Percentiles rank a stretch among this genome's conserved stretches.
Conservation (phyloP, 2,888 invertebrate genomes). For the Ectemnius continuus region DNA sequence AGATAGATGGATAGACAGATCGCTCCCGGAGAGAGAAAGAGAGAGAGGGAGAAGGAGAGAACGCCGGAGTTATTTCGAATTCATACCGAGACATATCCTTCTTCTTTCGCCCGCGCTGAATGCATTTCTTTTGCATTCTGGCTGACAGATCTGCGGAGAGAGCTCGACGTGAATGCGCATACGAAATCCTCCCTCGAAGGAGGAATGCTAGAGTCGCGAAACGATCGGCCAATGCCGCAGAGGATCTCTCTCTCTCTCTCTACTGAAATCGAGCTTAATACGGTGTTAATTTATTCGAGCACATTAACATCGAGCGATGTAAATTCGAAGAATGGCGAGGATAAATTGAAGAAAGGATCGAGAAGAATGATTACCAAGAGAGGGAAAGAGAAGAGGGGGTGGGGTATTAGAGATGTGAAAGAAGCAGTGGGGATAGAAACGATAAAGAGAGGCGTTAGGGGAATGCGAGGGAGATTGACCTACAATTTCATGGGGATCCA, state of each 20-base stretch:
- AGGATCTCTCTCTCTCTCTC: too few species aligned
- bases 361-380: neutral
- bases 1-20: neutral
- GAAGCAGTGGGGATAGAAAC: neutral
- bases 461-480: conserved; percentile 45
- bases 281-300: neutral
- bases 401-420: too few species aligned
- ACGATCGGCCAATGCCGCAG: too few species aligned
- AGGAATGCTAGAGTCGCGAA: neutral
- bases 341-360: neutral
- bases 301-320: neutral
- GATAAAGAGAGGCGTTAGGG: conserved; percentile 9
- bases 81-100: conserved; percentile 14
- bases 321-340: neutral
- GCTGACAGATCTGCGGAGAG: conserved; percentile 8
- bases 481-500: conserved; percentile 58
- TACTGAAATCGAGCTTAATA: too few species aligned
- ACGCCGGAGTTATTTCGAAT: conserved; percentile 15
- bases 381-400: too few species aligned
- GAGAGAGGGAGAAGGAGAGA: neutral
- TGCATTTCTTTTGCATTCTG: conserved; percentile 18
- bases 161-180: conserved; percentile 5
- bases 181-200: conserved; percentile 2
- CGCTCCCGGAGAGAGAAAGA: neutral
- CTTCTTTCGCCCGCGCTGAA: neutral